Conservation (phyloP, 2,888 invertebrate genomes). For the Dryobotodes eremita region DNA sequence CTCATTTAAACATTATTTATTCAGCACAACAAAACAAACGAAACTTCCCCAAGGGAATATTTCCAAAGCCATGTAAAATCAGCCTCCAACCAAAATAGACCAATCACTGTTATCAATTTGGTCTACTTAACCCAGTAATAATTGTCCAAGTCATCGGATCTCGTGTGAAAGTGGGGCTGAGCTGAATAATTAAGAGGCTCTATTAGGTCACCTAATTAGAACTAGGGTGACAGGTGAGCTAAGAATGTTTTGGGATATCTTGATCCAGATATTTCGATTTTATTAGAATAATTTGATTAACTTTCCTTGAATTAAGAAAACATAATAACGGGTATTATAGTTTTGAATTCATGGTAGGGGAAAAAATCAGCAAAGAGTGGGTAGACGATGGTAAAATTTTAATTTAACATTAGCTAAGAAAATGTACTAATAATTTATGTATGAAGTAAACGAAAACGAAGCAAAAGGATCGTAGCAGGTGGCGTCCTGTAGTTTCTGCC, state of each 20-base stretch:
- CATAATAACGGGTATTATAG: not conserved
- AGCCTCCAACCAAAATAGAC: constrained; percentile 15
- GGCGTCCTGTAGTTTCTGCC: too few relatives aligned
- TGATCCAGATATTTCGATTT: constrained; percentile 3
- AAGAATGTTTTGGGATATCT: constrained; percentile 5
- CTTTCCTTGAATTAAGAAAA: not conserved
- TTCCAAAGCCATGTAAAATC: constrained; percentile 22
- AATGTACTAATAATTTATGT: not conserved
- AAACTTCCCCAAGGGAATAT: not conserved
- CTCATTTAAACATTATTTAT: constrained; percentile 2
- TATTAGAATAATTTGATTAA: not conserved
- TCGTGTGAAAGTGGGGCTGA: constrained; percentile 37
- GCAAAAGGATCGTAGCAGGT: too few relatives aligned
- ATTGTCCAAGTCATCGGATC: constrained; percentile 31
- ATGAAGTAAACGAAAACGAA: too few relatives aligned
- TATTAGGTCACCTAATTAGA: constrained; percentile 30
- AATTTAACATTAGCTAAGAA: not conserved
- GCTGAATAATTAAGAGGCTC: constrained; percentile 46
- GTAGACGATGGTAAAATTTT: not conserved
- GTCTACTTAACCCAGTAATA: constrained; percentile 37
- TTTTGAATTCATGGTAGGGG: not conserved
- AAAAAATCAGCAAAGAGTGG: not conserved
- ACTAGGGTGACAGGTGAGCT: constrained; percentile 8
- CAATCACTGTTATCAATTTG: constrained; percentile 23
- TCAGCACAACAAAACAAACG: not conserved